Base-by-base conservation (phyloP, 1,140 invertebrate species). In the Lysiphlebus fabarum region DNA sequence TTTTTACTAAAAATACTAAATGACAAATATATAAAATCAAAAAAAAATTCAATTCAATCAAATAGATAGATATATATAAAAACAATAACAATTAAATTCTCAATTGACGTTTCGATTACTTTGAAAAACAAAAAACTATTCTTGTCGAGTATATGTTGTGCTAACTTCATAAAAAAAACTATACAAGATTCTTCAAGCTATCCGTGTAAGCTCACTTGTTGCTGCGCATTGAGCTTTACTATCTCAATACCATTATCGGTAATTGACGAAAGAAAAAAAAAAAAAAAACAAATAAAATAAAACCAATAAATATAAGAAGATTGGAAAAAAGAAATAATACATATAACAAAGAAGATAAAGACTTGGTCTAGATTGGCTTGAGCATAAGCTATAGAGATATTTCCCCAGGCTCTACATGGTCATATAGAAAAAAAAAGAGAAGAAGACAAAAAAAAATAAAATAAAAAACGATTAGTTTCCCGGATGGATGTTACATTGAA, bases 221-320 rank as follows among this genome's bases (percentile, higher is more conserved):
- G 49, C 49, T 51, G 38, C 49, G 12, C 49, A 12, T 33, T 51
- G 11, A 33, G 37, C 49, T 12, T 37, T 38, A 33, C 36, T 38
- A 8, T 51, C 49, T 12, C 34, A 12, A n/a, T 51, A n/a, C 49
- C 49, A 51, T 51, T 51, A 51, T 51, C 14, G 49, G 49, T 51
- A 51, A 51, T 51, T 51, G 49, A 40, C 17, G 49, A 51, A 38
- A 51, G 38, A 11, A 11, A 40, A 40, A 40, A 40, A 40, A 40
- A 40, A 7, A 1, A 40, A 40, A 11, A 4, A 40, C 38, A 40
- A 11, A 8, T 40, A 51, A 51, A 38, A 51, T 12, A n/a, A 49
- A 9, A 48, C 17, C 17, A 26, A 26, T 26, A 26, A 26, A 26
- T 9, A n/a, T n/a, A 37, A 9, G n/a, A 51, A 36, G 11, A 38